Base-by-base conservation (phyloP, 2,113 vertebrate genomes). In the Melozone crissalis region DNA sequence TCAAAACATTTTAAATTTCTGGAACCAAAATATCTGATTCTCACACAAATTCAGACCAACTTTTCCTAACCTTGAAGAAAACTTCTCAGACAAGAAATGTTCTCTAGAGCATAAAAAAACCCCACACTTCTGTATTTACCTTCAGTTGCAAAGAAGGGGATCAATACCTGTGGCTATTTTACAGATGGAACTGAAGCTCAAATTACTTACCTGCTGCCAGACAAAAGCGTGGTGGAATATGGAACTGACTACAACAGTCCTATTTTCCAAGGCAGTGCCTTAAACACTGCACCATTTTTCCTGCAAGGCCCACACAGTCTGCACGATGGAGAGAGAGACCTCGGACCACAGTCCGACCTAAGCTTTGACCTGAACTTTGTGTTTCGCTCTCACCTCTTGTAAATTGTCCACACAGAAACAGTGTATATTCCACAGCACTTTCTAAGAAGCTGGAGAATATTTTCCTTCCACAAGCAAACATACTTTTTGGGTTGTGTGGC, bases 371-470 rank as follows among this genome's bases (percentile, higher is more conserved):
- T 88, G 55, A 82, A 94, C 94, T 95, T 90, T 84, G 86, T 15
- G 87, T 94, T 95, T 90, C 81, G 72, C 75, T 89, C 68, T 82
- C 65, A 81, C 39, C 52, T 71, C 31, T 49, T 69, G 35, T 35
- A 84, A n/a, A 44, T 4, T 67, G 68, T 74, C 41, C 76, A 46
- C 62, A 35, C 4, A 52, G 71, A 75, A 86, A 81, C 47, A 46
- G 68, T 19, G 47, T 31, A 33, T 43, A 39, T 51, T 81, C 80
- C 76, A 87, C 58, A 89, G 74, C 30, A 76, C 39, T 96, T 97
- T 96, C 91, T 96, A 91, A 95, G 95, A 97, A 97, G 83, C 73
- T 95, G 61, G 93, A 89, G 91, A 93, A 91, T 80, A 5, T 77
- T 95, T 96, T 93, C 76, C 49, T 92, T 95, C 59, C 61, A 62